Percentiles rank a stretch among this genome's conserved stretches.
Evolutionary conservation across 2,113 vertebrate species (phyloP).

Genomic region (Mugil cephalus): DNA sequence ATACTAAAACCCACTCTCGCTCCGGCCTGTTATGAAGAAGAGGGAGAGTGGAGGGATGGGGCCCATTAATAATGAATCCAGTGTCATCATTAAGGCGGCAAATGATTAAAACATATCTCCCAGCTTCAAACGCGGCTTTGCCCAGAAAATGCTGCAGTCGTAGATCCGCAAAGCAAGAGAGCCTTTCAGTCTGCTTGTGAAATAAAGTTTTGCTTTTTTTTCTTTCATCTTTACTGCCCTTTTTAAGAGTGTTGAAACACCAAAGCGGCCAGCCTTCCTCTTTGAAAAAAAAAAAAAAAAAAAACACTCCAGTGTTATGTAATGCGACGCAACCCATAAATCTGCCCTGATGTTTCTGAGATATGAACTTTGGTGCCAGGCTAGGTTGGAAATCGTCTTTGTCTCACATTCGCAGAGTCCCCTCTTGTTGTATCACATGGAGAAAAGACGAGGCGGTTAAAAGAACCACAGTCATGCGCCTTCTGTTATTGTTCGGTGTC

Average conservation of each 20-base stretch:
- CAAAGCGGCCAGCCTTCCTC: slow-evolving; percentile 40
- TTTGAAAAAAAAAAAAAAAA: slow-evolving; percentile 38
- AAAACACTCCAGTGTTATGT: slow-evolving; percentile 19
- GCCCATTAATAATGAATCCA: slow-evolving; percentile 92
- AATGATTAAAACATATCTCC: slow-evolving; percentile 92
- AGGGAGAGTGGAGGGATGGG: slow-evolving; percentile 79
- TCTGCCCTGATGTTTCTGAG: neutral
- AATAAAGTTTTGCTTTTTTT: slow-evolving; percentile 69
- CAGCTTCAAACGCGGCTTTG: slow-evolving; percentile 85
- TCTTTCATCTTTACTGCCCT: slow-evolving; percentile 54
- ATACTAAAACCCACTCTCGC: slow-evolving; percentile 67
- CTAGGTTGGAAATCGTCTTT: neutral
- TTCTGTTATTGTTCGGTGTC: neutral
- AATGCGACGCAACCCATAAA: slow-evolving; percentile 24
- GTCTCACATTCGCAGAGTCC: neutral
- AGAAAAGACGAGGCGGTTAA: neutral
- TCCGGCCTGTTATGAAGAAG: slow-evolving; percentile 54
- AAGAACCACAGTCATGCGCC: neutral
- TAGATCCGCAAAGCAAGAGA: slow-evolving; percentile 64
- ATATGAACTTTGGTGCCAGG: slow-evolving; percentile 25
- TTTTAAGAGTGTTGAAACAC: slow-evolving; percentile 51
- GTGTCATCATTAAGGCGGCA: slow-evolving; percentile 89
- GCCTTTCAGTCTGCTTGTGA: slow-evolving; percentile 66
- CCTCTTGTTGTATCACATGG: slow-evolving; percentile 9
- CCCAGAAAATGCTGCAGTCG: slow-evolving; percentile 72